Evolutionary conservation across 2,888 invertebrate species (phyloP), one percentile per base, ranked within the genome.

Genomic region (Microchrysa polita): DNA sequence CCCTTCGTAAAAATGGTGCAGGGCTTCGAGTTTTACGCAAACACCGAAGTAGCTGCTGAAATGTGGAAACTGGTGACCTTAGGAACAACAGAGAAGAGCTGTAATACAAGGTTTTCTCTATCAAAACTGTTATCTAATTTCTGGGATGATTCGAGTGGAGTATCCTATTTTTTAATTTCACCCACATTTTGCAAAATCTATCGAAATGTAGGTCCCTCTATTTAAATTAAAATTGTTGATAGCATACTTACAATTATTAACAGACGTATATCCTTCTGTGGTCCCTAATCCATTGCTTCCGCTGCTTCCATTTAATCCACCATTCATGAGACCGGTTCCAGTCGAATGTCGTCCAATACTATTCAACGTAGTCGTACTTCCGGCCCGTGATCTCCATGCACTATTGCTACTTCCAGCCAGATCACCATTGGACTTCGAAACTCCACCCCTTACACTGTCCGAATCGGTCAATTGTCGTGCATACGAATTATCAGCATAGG

Each of bases 401-500:
- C 80, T 78, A 14, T 40, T 20, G 16, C 65, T 65, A 73, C 80
- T 72, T 77, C 81, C 77, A 67, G 82, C 78, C 52, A 79, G 78
- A 77, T 81, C 80, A 79, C 79, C 74, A 80, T 80, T 79, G 20
- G 79, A 86, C 80, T 80, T 85, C 78, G 83, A 85, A 76, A 82
- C 81, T 79, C 79, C 78, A 83, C 89, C 84, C 14, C 87, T 79
- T 40, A 87, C 86, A 10, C 87, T 87, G 78, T 89, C 90, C 10
- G 89, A 89, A 81, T 92, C 91, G 4, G 27, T 5, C 79, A 93
- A 87, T 78, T 93, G 92, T 80, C 93, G 92, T 60, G 94, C 96
- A 83, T 96, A 96, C 78, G 95, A 95, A 79, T 95, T 95, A 84
- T 97, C 97, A 0, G 97, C 97, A 86, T 97, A 98, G 67, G 97